These are phyloP conservation scores for Maniola hyperantus DNA, from an alignment of 2,888 invertebrate genomes.

Conservation along the genomic window DNA sequence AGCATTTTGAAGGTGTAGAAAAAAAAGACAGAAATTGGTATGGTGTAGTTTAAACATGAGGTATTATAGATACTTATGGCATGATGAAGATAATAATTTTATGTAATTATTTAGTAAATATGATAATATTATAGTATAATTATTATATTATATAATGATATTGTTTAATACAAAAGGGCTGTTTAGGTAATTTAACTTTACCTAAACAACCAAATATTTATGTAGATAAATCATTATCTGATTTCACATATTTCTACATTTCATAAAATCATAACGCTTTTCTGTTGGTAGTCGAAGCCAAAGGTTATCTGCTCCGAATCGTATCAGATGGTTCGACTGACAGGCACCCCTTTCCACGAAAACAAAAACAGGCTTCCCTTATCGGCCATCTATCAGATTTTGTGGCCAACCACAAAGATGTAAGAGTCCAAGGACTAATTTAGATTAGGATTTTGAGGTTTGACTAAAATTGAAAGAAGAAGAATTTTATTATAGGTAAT, in stretches of 20 bases:
- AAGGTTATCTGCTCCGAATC: not conserved
- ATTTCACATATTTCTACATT: not conserved
- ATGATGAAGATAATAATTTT: not conserved
- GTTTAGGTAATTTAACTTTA: no score
- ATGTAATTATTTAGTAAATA: no score
- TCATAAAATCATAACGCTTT: slow-evolving; percentile 5
- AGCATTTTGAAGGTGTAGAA: no score
- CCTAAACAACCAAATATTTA: not conserved
- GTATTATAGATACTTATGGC: not conserved
- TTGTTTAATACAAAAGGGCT: no score
- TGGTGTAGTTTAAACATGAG: no score
- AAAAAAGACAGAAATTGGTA: no score
- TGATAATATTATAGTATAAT: no score
- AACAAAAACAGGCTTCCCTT: slow-evolving; percentile 12
- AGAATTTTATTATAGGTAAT: no score
- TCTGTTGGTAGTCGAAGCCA: not conserved
- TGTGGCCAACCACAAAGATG: slow-evolving; percentile 9
- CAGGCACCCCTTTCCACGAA: slow-evolving; percentile 8
- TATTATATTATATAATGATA: no score
- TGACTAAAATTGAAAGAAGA: no score
- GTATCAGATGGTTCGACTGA: not conserved
- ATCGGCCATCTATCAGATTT: slow-evolving; percentile 12
- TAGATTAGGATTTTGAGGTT: no score
- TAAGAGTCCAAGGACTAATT: not conserved
- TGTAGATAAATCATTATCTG: not conserved